Base-by-base conservation (phyloP, 2,113 vertebrate species). In the Ailuropoda melanoleuca region DNA sequence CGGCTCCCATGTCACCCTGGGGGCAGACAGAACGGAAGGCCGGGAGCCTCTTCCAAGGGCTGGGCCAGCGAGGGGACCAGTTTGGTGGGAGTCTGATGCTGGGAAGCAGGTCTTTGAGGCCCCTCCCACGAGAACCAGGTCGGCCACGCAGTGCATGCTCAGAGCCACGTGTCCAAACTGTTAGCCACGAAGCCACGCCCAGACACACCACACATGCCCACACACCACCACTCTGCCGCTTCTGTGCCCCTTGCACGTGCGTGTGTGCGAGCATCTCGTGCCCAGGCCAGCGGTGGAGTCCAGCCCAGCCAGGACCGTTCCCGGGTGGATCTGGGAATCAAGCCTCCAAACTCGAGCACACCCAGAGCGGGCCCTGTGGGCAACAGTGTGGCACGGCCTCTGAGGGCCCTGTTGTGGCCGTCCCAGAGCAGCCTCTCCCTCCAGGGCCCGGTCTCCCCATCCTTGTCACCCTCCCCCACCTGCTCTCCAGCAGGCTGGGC, bases 311-410 rank as follows among this genome's bases (percentile, higher is more conserved):
- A 1, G 14, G 7, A 12, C 7, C 6, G 4, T 77, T 15, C 0
- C 15, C 8, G 46, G 56, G 24, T 6, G 15, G 3, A 0, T 3
- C 86, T 37, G 26, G 62, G 66, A 39, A 9, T n/a, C 0, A 29
- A 72, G 48, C 50, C 4, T 15, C 15, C 31, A 11, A 14, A 48
- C n/a, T 0, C 2, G 0, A 9, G 58, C 43, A 11, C 39, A 8
- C n/a, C 37, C 82, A 8, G 37, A 43, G 50, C 1, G 19, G 17
- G 29, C 31, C 43, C 88, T 46, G 2, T 6, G n/a, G 29, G 50
- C 3, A 0, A 39, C 23, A 2, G 9, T 14, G 62, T 7, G 31
- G 12, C 6, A 0, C 1, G 1, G 75, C 29, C n/a, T n/a, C 80
- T 1, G 2, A 2, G 4, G 43, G 23, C 58, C 9, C 21, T 17